A percentile compares a stretch with the other conserved stretches of the same genome.
Evolutionary conservation across 2,888 invertebrate genomes (phyloP).

Genomic region (Zaprionus lineosus): DNA sequence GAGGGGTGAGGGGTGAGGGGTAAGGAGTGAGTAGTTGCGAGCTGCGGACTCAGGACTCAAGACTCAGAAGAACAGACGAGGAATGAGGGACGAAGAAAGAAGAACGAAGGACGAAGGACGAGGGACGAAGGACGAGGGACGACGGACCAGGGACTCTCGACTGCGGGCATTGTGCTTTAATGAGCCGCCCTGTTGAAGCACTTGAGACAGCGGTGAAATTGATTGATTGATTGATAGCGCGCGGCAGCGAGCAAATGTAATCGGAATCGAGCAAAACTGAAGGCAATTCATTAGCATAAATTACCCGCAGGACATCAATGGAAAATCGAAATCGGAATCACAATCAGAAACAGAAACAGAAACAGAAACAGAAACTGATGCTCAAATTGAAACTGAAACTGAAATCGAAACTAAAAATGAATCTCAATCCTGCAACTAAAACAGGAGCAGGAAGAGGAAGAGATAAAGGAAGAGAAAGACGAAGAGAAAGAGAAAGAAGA

Average conservation of each 20-base stretch:
- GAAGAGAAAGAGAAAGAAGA: no score
- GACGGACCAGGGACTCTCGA: background rate
- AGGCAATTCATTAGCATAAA: slow-evolving; percentile 68
- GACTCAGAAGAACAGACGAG: no score
- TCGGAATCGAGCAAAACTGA: slow-evolving; percentile 21
- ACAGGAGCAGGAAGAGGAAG: no score
- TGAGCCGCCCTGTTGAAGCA: slow-evolving; percentile 55
- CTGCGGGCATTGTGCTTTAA: slow-evolving; percentile 46
- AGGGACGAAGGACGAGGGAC: background rate
- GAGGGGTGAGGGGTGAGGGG: no score
- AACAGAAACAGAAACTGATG: background rate
- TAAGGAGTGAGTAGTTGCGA: no score
- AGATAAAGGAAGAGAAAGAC: no score
- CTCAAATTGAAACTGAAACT: background rate
- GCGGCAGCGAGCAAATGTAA: slow-evolving; percentile 35
- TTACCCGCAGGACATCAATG: slow-evolving; percentile 50
- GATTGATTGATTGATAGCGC: slow-evolving; percentile 66
- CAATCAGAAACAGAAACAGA: background rate
- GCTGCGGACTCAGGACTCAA: no score
- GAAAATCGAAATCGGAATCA: background rate
- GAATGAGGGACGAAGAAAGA: no score
- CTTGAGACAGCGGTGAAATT: slow-evolving; percentile 48
- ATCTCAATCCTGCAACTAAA: background rate
- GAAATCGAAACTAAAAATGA: background rate
- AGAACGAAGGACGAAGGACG: no score